Evolutionary conservation across 2,113 vertebrate genomes (phyloP).

Genomic region (Boulengeromyrus knoepffleri): DNA sequence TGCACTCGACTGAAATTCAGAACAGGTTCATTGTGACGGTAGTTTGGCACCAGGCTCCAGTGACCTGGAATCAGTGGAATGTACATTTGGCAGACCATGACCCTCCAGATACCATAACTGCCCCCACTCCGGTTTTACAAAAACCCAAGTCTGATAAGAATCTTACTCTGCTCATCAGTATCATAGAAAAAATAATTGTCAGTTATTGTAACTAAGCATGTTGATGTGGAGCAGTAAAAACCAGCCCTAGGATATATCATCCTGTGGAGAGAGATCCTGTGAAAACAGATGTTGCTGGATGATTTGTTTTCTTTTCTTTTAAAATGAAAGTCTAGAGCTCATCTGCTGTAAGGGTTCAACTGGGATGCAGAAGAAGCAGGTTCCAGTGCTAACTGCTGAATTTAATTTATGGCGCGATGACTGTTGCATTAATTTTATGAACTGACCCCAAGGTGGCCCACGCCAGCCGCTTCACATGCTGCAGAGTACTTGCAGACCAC

Average conservation of each 20-base stretch:
- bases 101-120: neutral
- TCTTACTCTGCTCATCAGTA: neutral
- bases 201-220: neutral
- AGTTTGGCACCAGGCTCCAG: slow-evolving; percentile 10
- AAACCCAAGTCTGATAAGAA: slow-evolving; percentile 2
- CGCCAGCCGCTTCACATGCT: neutral
- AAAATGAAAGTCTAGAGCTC: neutral
- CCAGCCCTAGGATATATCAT: neutral
- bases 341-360: neutral
- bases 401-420: neutral
- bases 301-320: neutral
- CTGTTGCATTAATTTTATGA: neutral
- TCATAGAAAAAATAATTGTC: neutral
- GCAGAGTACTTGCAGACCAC: neutral
- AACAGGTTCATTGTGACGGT: slow-evolving; percentile 5
- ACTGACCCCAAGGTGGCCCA: neutral
- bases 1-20: neutral
- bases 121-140: neutral
- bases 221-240: neutral
- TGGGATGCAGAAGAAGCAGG: neutral
- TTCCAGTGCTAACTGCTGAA: neutral
- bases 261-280: neutral
- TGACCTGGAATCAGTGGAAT: slow-evolving; percentile 5
- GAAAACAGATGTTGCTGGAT: neutral
- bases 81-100: slow-evolving; percentile 18